A percentile compares a stretch with the other conserved stretches of the same genome.
These are phyloP conservation scores for Drosophila sp. DNA, from an alignment of 1,140 invertebrate species.

Conservation along the genomic window DNA sequence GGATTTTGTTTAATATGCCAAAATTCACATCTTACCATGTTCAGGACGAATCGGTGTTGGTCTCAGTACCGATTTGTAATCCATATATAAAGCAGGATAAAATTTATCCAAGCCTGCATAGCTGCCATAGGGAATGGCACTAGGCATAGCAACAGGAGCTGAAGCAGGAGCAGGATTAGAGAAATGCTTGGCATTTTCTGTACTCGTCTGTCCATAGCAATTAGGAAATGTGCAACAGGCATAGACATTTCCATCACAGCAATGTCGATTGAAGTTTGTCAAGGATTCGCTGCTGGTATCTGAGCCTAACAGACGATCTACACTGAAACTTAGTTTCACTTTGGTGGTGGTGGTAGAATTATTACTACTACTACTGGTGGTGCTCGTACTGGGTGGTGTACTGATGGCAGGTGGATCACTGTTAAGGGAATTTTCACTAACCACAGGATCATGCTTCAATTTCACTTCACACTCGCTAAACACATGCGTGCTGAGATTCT, in stretches of 20 bases:
- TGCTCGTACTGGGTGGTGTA: conserved; percentile 5
- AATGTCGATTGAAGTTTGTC: conserved; percentile 23
- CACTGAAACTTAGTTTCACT: conserved; percentile 80
- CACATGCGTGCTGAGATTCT: conserved; percentile 70
- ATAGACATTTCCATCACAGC: conserved; percentile 54
- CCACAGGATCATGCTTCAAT: conserved; percentile 28
- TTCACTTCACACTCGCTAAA: conserved; percentile 59
- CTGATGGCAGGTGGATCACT: conserved; percentile 31
- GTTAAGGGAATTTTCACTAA: conserved; percentile 5
- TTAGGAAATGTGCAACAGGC: conserved; percentile 60
- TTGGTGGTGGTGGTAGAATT: conserved; percentile 49
- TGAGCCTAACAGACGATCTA: conserved; percentile 68
- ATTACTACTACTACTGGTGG: background rate
- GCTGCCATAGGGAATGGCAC: conserved; percentile 26
- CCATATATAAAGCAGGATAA: conserved; percentile 63
- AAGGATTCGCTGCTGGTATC: conserved; percentile 39
- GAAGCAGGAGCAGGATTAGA: conserved; percentile 17
- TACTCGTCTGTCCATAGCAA: conserved; percentile 40
- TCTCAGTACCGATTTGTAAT: conserved; percentile 74
- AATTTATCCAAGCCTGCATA: conserved; percentile 61
- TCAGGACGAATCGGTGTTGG: conserved; percentile 71
- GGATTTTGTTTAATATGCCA: background rate
- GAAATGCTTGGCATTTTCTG: conserved; percentile 40
- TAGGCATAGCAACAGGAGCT: background rate
- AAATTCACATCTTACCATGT: conserved; percentile 52